Evolutionary conservation across 2,888 invertebrate genomes (phyloP).

Genomic region (Caenorhabditis panamensis): DNA sequence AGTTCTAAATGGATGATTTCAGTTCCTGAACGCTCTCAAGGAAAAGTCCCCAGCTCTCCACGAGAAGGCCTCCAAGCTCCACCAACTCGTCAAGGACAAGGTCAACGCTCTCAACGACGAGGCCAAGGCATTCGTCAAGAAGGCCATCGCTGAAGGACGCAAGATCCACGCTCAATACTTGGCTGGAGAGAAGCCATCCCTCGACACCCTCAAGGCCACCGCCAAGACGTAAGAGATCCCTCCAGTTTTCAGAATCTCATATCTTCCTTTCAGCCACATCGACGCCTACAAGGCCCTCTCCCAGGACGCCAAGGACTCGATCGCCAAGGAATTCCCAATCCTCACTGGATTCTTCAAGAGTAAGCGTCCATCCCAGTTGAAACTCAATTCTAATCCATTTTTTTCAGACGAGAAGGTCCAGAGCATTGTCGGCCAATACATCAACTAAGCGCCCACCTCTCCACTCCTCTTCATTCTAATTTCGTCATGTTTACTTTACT

Average conservation of each 20-base stretch:
- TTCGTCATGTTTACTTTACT: not conserved
- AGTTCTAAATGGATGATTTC: slow-evolving; percentile 14
- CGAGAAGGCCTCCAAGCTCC: slow-evolving; percentile 75
- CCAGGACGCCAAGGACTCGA: slow-evolving; percentile 74
- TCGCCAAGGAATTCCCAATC: slow-evolving; percentile 76
- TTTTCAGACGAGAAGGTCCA: slow-evolving; percentile 62
- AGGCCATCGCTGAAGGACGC: slow-evolving; percentile 74
- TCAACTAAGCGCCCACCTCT: slow-evolving; percentile 39
- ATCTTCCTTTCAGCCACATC: slow-evolving; percentile 56
- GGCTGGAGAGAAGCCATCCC: slow-evolving; percentile 75
- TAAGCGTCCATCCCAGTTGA: slow-evolving; percentile 20
- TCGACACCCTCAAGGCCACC: slow-evolving; percentile 71
- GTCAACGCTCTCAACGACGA: slow-evolving; percentile 73
- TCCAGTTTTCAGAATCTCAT: not conserved
- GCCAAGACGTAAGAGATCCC: slow-evolving; percentile 51
- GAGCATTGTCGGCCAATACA: slow-evolving; percentile 49
- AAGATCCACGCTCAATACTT: slow-evolving; percentile 72
- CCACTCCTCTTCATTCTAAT: not conserved
- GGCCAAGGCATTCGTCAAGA: slow-evolving; percentile 77
- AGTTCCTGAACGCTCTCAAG: slow-evolving; percentile 77
- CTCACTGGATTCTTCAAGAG: slow-evolving; percentile 76
- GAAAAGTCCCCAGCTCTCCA: slow-evolving; percentile 75
- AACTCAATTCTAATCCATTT: not conserved
- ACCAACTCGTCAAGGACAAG: slow-evolving; percentile 71
- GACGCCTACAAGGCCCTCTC: slow-evolving; percentile 72